Evolutionary conservation across 2,113 vertebrate species (phyloP).

Genomic region (Urocynchramus pylzowi): DNA sequence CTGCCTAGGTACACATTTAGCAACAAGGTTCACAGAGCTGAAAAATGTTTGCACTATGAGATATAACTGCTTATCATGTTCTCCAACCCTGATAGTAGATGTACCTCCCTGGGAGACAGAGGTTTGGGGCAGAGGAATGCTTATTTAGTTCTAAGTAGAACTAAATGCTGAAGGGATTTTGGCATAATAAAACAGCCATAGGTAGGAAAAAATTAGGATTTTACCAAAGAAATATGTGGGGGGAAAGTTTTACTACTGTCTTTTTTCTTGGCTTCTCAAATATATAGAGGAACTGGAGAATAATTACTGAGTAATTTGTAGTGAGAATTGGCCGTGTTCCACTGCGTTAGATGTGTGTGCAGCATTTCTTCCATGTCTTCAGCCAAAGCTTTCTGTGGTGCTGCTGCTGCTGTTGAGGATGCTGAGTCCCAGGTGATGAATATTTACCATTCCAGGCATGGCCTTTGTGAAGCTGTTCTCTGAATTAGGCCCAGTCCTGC

Average conservation of each 20-base stretch:
- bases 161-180: not conserved
- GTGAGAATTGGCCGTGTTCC: not conserved
- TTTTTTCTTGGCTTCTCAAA: slow-evolving; percentile 4
- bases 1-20: not conserved
- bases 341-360: not conserved
- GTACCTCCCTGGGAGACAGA: not conserved
- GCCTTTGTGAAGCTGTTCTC: not conserved
- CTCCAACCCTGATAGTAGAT: not conserved
- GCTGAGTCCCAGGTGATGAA: not conserved
- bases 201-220: not conserved
- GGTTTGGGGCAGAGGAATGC: not conserved
- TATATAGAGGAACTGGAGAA: not conserved
- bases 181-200: not conserved
- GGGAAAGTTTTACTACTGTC: not conserved
- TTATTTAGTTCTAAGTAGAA: not conserved
- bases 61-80: not conserved
- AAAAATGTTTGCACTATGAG: not conserved
- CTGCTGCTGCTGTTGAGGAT: not conserved
- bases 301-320: not conserved
- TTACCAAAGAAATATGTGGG: not conserved
- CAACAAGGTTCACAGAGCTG: not conserved
- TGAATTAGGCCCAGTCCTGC: not conserved
- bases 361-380: not conserved
- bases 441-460: not conserved
- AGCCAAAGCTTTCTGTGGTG: not conserved